Base-by-base conservation (phyloP, 2,888 invertebrate species). In the Sarcophaga rosellei region DNA sequence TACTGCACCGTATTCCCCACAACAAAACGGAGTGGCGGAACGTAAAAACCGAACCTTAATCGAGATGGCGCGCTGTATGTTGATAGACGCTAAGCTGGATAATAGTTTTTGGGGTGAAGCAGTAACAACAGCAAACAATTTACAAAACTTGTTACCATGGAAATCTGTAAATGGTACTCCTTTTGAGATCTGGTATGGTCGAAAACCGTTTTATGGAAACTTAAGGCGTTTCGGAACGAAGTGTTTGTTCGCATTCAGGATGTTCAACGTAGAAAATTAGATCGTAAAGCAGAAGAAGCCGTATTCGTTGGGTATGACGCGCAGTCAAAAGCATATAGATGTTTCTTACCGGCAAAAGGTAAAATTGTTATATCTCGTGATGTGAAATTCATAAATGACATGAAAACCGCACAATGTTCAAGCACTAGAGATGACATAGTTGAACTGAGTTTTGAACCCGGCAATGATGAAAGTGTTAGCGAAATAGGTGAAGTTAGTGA, bases 21-120 rank as follows among this genome's bases (percentile, higher is more conserved):
- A 88, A 62, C 86, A 85, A 59, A 88, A 88, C 61, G 87, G 88
- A 23, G 84, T 84, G n/a, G 87, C 84, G 15, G 86, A 88, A 72
- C 76, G 84, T 10, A 88, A 87, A 73, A 88, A 87, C 63, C 62
- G 84, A 15, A 85, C 87, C 2, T 35, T 88, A 8, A 76, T 88
- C 44, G 87, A 87, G 61, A 87, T 85, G 70, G 81, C 86, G 21
- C 66, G 66, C 45, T 80, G 73, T 21, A 78, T 78, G 78, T 70
- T 78, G 15, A 53, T 78, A 78, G 70, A 78, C 23, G 69, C 70
- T 5, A 2, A 44, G n/a, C 6, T 80, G 45, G 66, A 80, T 0
- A 73, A 80, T 15, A 80, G 23, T n/a, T 72, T 79, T 72, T 72
- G 79, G 79, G 72, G 65, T 17, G 79, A 70, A 53, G 70, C 63